phyloP scores from a whole-genome alignment of 2,113 vertebrate species.

The Nicator chloris region DNA sequence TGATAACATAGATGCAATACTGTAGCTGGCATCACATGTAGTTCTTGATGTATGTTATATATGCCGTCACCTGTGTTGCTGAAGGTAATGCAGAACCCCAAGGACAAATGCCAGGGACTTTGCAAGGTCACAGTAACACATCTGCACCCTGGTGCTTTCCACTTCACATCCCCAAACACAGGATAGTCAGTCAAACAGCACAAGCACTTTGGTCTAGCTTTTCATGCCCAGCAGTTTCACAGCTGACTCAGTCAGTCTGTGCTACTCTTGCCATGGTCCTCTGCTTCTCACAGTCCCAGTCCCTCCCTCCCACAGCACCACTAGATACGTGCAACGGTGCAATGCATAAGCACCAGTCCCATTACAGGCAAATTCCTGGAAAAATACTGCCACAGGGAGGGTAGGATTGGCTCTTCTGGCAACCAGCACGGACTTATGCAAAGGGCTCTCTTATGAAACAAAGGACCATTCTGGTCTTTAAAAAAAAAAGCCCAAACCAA shows the following conservation, averaged over 20 bases:
- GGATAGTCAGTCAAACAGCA: neutral
- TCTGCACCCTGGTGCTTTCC: neutral
- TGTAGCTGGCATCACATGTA: rapidly evolving
- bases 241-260: neutral
- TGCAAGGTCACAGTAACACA: neutral
- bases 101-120: neutral
- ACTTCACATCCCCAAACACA: neutral
- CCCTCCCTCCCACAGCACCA: neutral
- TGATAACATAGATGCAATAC: neutral
- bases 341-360: neutral
- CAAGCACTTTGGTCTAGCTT: neutral
- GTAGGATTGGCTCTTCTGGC: neutral
- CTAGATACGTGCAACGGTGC: rapidly evolving
- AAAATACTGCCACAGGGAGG: neutral
- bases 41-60: neutral
- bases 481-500: neutral
- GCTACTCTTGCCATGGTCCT: neutral
- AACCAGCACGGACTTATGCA: neutral
- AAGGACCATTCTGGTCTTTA: neutral
- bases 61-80: rapidly evolving
- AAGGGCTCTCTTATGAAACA: neutral
- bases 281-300: neutral
- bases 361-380: neutral
- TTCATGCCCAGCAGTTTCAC: neutral
- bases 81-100: neutral